These are phyloP conservation scores for Ecdyonurus torrentis DNA, from an alignment of 2,888 invertebrate genomes.

Conservation along the genomic window DNA sequence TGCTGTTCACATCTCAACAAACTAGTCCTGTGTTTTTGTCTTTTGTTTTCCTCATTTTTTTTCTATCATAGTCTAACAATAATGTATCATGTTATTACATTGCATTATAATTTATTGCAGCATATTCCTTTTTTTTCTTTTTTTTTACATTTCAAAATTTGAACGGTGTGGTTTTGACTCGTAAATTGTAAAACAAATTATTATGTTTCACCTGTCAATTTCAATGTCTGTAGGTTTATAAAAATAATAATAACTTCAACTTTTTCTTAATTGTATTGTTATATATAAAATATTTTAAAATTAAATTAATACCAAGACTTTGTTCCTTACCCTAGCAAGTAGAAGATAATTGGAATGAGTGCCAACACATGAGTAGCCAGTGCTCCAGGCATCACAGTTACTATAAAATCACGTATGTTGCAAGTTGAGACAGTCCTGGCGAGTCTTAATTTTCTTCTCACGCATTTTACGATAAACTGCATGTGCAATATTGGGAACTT, in stretches of 20 bases:
- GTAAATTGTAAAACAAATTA: slow-evolving; percentile 18
- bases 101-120: too few species aligned
- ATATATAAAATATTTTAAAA: neutral
- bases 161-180: slow-evolving; percentile 84
- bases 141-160: too few species aligned
- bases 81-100: too few species aligned
- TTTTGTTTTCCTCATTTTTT: too few species aligned
- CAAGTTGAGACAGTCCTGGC: slow-evolving; percentile 82
- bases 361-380: slow-evolving; percentile 67
- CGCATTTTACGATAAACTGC: slow-evolving; percentile 78
- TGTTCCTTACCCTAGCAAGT: slow-evolving; percentile 51
- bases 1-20: too few species aligned
- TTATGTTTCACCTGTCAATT: neutral
- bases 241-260: neutral
- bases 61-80: too few species aligned
- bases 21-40: too few species aligned
- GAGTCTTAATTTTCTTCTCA: slow-evolving; percentile 69
- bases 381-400: slow-evolving; percentile 76
- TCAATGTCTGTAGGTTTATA: neutral
- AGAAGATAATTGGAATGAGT: slow-evolving; percentile 76
- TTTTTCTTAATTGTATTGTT: neutral
- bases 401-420: slow-evolving; percentile 82
- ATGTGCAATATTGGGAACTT: slow-evolving; percentile 58
- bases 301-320: neutral
- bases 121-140: too few species aligned